Evolutionary conservation across 2,797 vertebrate species (phyloP).

Genomic region (Pachyuromys duprasi): DNA sequence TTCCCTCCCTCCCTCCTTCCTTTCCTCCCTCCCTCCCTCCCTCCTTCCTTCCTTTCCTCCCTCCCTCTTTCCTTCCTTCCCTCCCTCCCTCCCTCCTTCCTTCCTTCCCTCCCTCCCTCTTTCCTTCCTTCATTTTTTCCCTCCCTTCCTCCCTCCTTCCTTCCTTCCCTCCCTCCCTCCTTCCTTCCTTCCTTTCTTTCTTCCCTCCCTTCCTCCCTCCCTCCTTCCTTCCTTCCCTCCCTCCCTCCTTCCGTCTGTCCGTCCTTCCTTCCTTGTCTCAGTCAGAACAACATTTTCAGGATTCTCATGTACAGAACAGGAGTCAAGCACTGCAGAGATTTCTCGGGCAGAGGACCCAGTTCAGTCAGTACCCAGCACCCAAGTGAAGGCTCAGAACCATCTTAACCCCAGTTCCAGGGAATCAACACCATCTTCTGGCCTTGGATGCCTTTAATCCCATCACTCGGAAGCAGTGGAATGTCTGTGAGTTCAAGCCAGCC

Average conservation of each 20-base stretch:
- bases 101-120: neutral
- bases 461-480: neutral
- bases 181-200: neutral
- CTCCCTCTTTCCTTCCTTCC: too few species aligned
- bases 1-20: neutral
- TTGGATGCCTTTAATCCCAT: neutral
- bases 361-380: neutral
- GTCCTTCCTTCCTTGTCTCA: neutral
- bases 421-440: neutral
- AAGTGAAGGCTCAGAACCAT: neutral
- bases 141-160: too few species aligned
- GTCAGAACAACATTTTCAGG: neutral
- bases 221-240: neutral
- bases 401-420: neutral
- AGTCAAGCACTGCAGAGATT: neutral
- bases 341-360: neutral
- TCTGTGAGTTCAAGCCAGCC: neutral
- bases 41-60: fast-evolving
- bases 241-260: too few species aligned
- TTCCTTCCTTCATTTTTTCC: neutral
- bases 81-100: neutral
- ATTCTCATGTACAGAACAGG: neutral
- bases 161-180: neutral
- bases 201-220: neutral
- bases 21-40: fast-evolving